Percentiles rank a stretch among this genome's conserved stretches.
Conservation (phyloP, 53 echinoderm and acorn worm species). For the Patiria pectinifera region DNA sequence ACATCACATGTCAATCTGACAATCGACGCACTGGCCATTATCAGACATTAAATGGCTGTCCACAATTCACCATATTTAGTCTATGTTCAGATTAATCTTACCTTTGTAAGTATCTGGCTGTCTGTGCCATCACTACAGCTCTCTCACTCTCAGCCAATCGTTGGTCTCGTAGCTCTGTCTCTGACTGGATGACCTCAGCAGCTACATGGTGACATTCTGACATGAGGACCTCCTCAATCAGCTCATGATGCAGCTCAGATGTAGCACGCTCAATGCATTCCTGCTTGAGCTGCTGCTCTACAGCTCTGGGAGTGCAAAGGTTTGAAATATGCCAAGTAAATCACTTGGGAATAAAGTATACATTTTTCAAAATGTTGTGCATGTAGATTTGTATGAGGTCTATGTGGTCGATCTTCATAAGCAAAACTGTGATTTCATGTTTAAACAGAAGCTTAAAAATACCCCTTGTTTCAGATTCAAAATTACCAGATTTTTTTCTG, state of each 20-base stretch:
- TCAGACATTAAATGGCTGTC: no score
- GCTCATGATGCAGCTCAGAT: conserved; percentile 32
- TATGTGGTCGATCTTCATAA: no score
- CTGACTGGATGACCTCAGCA: conserved; percentile 69
- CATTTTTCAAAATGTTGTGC: no score
- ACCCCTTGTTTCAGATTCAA: no score
- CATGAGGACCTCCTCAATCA: conserved; percentile 46
- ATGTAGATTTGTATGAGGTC: no score
- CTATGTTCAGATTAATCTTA: neutral
- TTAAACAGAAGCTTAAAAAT: no score
- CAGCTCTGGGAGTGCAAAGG: conserved; percentile 41
- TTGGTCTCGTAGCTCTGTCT: conserved; percentile 59
- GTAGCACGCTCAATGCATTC: conserved; percentile 55
- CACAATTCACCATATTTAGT: neutral
- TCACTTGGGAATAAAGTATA: no score
- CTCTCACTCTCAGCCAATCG: conserved; percentile 71
- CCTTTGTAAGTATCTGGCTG: conserved; percentile 74
- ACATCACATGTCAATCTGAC: neutral
- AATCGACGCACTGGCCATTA: no score
- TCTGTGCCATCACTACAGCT: conserved; percentile 53
- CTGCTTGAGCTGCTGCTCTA: conserved; percentile 45
- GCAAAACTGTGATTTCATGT: no score
- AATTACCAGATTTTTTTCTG: no score
- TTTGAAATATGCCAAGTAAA: no score
- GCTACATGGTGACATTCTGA: conserved; percentile 47